Evolutionary conservation across 2,797 vertebrate species (phyloP).

Genomic region (Gambusia yucatana): DNA sequence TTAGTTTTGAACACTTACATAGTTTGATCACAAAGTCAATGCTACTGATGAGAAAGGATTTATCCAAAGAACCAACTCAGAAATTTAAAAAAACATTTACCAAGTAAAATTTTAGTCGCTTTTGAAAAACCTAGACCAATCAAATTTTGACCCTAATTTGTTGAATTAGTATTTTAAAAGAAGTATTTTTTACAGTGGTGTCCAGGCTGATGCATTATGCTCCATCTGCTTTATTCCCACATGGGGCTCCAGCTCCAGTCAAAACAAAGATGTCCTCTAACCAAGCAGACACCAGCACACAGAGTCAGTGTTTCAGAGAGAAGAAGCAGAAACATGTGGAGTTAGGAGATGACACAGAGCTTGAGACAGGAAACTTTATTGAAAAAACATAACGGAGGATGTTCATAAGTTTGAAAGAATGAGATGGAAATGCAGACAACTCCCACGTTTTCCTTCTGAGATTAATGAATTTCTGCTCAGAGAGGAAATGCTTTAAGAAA

Average conservation of each 20-base stretch:
- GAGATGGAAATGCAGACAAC: conserved; percentile 45
- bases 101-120: background rate
- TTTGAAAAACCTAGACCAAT: background rate
- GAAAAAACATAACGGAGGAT: conserved; percentile 28
- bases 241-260: conserved; percentile 72
- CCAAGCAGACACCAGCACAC: conserved; percentile 27
- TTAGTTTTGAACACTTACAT: background rate
- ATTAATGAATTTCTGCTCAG: conserved; percentile 66
- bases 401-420: conserved; percentile 56
- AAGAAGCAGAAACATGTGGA: conserved; percentile 43
- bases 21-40: background rate
- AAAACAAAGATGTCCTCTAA: conserved; percentile 63
- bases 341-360: conserved; percentile 24
- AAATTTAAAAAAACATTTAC: too few species aligned
- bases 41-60: background rate
- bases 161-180: background rate
- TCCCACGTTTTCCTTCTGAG: conserved; percentile 56
- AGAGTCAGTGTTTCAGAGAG: conserved; percentile 37
- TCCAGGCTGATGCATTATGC: conserved; percentile 22
- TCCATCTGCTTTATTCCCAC: conserved; percentile 70
- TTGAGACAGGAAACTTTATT: conserved; percentile 36
- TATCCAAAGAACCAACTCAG: background rate
- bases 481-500: conserved; percentile 74
- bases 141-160: background rate
- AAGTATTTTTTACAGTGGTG: conserved; percentile 38